Percentiles rank a stretch among this genome's conserved stretches.
These are phyloP conservation scores for Trochalopteron elliotii DNA, from an alignment of 2,113 vertebrate species.

Conservation along the genomic window DNA sequence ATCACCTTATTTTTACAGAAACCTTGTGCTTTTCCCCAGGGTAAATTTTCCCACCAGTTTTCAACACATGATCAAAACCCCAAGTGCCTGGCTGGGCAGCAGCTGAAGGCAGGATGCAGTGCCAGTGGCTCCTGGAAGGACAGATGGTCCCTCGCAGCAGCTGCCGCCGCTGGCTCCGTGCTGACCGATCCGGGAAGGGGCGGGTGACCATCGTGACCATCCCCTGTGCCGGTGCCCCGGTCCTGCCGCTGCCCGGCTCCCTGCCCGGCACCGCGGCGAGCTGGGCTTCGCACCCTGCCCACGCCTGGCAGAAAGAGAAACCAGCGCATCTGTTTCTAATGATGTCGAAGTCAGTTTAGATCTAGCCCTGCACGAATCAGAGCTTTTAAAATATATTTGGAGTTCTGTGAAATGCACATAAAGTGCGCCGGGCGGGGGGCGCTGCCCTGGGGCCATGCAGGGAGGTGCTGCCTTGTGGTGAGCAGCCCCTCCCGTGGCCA, in stretches of 20 bases:
- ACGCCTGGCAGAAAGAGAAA: background rate
- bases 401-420: background rate
- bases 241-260: background rate
- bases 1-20: background rate
- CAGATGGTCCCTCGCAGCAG: background rate
- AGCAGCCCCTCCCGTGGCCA: background rate
- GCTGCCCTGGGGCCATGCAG: background rate
- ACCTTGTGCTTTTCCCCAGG: background rate
- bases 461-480: background rate
- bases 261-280: background rate
- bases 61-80: rapidly evolving
- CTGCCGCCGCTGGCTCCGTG: background rate
- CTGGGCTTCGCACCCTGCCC: background rate
- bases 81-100: background rate
- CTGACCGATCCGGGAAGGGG: background rate
- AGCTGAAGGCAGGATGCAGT: background rate
- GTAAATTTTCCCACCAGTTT: background rate
- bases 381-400: background rate
- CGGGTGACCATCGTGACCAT: rapidly evolving
- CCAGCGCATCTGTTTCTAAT: background rate
- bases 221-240: background rate
- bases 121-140: background rate
- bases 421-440: background rate
- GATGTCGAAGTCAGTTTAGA: background rate
- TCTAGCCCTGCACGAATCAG: background rate